Evolutionary conservation across 2,888 invertebrate genomes (phyloP).

Genomic region (Calameuta pallipes): DNA sequence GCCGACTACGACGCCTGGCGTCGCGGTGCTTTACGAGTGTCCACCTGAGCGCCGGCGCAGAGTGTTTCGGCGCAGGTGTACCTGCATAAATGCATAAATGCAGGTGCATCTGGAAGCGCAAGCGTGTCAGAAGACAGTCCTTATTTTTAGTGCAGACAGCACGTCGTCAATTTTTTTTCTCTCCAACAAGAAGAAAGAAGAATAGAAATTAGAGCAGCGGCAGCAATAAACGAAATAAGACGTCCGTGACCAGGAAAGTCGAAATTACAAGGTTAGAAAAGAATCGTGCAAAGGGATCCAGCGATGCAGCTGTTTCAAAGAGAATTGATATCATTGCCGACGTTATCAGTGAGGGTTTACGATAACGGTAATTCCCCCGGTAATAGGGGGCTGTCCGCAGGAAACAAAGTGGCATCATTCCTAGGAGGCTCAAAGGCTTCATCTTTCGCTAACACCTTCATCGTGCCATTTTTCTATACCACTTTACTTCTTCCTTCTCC

Average conservation of each 20-base stretch:
- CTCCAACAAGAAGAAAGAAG: background rate
- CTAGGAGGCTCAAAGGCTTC: background rate
- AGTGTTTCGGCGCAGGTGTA: background rate
- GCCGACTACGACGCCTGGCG: constrained; percentile 57
- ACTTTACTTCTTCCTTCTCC: background rate
- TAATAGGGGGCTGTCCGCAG: background rate
- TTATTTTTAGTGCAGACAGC: background rate
- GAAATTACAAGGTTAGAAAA: background rate
- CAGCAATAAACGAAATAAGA: background rate
- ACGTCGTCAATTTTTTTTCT: background rate
- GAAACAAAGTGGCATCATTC: background rate
- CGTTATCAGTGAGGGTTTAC: background rate
- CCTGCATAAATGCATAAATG: background rate
- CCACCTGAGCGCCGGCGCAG: constrained; percentile 58
- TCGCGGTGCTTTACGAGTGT: constrained; percentile 45
- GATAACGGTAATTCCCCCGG: background rate
- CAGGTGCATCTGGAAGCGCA: background rate
- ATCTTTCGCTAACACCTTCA: background rate
- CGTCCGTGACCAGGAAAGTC: background rate
- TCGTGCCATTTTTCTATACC: background rate
- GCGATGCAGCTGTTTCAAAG: background rate
- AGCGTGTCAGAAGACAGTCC: background rate
- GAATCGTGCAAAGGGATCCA: background rate
- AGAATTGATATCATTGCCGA: background rate
- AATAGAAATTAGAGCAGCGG: background rate